phyloP scores from a whole-genome alignment of 1,140 invertebrate species.

The Trichonephila inaurata region DNA sequence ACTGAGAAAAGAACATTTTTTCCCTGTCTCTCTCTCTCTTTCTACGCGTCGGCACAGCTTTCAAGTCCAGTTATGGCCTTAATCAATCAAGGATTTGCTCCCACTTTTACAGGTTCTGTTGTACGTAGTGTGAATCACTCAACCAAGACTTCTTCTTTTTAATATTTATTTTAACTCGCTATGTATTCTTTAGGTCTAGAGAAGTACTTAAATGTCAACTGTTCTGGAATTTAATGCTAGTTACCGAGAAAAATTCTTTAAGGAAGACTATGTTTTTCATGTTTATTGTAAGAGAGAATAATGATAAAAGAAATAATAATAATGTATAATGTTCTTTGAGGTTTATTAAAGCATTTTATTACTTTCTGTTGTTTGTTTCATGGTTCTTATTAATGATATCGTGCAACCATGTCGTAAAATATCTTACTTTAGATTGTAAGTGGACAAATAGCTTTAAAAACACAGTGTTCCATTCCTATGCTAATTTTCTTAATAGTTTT shows the following conservation, averaged over 20 bases:
- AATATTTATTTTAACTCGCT: background rate
- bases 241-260: conserved; percentile 4
- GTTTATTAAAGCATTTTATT: conserved; percentile 37
- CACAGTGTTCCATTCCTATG: background rate
- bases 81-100: conserved; percentile 56
- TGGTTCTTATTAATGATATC: conserved; percentile 29
- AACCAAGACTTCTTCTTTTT: background rate
- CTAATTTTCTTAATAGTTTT: background rate
- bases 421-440: background rate
- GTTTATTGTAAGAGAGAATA: background rate
- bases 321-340: background rate
- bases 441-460: background rate
- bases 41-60: conserved; percentile 41
- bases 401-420: conserved; percentile 22
- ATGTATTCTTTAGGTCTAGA: background rate
- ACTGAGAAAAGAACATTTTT: background rate
- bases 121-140: conserved; percentile 21
- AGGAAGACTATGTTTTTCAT: background rate
- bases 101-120: conserved; percentile 29
- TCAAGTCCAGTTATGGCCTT: conserved; percentile 56
- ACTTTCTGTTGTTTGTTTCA: conserved; percentile 30
- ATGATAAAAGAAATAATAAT: background rate
- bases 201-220: background rate
- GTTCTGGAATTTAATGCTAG: conserved; percentile 26
- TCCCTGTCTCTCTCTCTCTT: background rate